These are phyloP conservation scores for Manduca sexta DNA, from an alignment of 1,140 invertebrate genomes.

Conservation along the genomic window DNA sequence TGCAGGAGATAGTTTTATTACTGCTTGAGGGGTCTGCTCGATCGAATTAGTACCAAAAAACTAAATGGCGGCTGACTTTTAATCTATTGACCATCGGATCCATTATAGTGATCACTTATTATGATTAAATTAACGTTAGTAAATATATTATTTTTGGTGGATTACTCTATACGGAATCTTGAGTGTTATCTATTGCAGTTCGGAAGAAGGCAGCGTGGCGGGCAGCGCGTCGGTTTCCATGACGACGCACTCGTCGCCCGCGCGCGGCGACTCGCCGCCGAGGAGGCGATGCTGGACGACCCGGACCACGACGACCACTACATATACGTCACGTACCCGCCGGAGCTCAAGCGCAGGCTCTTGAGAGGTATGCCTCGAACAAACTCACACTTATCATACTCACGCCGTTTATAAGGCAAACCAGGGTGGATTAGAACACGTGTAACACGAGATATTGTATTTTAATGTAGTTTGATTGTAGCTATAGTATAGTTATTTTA, in stretches of 20 bases:
- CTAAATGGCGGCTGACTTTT: too few species aligned
- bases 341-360: slow-evolving; percentile 85
- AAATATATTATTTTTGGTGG: too few species aligned
- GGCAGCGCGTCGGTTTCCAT: slow-evolving; percentile 76
- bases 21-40: too few species aligned
- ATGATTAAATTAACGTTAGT: too few species aligned
- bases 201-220: slow-evolving; percentile 77
- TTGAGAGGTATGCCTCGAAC: slow-evolving; percentile 81
- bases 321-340: slow-evolving; percentile 89
- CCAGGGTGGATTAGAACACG: slow-evolving; percentile 40
- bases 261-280: slow-evolving; percentile 62
- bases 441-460: too few species aligned
- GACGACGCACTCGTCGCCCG: slow-evolving; percentile 76
- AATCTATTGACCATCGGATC: too few species aligned
- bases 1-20: too few species aligned
- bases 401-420: slow-evolving; percentile 47
- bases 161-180: slow-evolving; percentile 44
- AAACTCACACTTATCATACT: slow-evolving; percentile 55
- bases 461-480: too few species aligned
- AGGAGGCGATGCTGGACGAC: slow-evolving; percentile 62
- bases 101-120: too few species aligned
- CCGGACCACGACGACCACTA: slow-evolving; percentile 80
- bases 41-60: too few species aligned
- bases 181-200: slow-evolving; percentile 62
- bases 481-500: too few species aligned